Evolutionary conservation across 2,888 invertebrate species (phyloP).

Genomic region (Drosophila acutilabella): DNA sequence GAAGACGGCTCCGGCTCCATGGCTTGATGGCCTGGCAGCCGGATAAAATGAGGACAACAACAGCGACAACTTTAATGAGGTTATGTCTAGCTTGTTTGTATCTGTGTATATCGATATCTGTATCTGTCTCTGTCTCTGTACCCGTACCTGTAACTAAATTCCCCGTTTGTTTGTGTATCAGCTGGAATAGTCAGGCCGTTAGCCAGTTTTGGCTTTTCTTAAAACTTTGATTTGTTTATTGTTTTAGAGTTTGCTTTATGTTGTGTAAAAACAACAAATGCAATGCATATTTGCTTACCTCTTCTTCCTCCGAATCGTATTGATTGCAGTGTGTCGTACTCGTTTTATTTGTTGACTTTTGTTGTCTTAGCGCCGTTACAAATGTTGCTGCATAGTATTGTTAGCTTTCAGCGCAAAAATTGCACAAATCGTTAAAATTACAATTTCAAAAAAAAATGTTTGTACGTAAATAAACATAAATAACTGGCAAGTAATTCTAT

Average conservation of each 20-base stretch:
- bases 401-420: constrained; percentile 49
- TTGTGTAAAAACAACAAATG: constrained; percentile 43
- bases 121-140: constrained; percentile 27
- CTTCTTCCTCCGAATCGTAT: constrained; percentile 62
- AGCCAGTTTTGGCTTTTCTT: constrained; percentile 24
- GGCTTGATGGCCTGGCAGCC: constrained; percentile 42
- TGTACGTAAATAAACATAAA: neutral
- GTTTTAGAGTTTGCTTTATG: constrained; percentile 2
- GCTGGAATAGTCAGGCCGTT: constrained; percentile 56
- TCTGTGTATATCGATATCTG: constrained; percentile 32
- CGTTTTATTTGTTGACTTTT: constrained; percentile 63
- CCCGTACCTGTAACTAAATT: constrained; percentile 9
- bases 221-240: constrained; percentile 15
- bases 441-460: constrained; percentile 4
- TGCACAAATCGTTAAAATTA: constrained; percentile 37
- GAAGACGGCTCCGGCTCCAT: constrained; percentile 52
- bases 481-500: constrained; percentile 30
- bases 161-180: constrained; percentile 40
- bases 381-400: constrained; percentile 43
- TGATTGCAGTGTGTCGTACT: constrained; percentile 40
- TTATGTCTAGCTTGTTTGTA: constrained; percentile 64
- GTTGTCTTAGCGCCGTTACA: constrained; percentile 36
- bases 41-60: constrained; percentile 77
- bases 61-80: constrained; percentile 78
- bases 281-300: constrained; percentile 66